Conservation (phyloP, 2,797 vertebrate species). For the Xenopus petersii region DNA sequence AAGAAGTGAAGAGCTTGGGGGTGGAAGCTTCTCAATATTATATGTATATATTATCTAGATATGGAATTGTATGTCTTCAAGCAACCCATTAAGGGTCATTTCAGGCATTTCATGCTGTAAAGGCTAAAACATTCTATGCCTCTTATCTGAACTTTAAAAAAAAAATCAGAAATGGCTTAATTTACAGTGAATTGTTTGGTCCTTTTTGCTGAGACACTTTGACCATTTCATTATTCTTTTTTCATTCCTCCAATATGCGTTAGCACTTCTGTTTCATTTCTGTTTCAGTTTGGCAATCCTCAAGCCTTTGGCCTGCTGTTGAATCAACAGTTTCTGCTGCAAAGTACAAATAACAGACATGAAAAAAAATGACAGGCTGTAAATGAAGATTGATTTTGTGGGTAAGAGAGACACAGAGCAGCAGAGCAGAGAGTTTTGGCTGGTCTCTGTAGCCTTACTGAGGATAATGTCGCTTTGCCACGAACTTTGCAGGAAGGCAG, state of each 20-base stretch:
- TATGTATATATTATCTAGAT: too few relatives aligned
- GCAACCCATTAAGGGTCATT: too few relatives aligned
- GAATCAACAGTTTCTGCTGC: conserved; percentile 48
- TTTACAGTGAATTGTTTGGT: too few relatives aligned
- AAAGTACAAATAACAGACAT: conserved; percentile 45
- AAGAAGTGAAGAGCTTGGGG: too few relatives aligned
- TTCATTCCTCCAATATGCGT: conserved; percentile 4
- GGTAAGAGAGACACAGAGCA: conserved; percentile 36
- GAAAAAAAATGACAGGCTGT: conserved; percentile 45
- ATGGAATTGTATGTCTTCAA: too few relatives aligned
- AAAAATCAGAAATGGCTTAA: too few relatives aligned
- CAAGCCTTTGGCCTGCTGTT: conserved; percentile 43
- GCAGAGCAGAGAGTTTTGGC: conserved; percentile 37
- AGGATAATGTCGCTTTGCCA: conserved; percentile 30
- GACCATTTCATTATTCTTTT: too few relatives aligned
- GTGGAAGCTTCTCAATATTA: too few relatives aligned
- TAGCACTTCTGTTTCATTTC: conserved; percentile 28
- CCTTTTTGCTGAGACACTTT: too few relatives aligned
- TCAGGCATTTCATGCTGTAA: too few relatives aligned
- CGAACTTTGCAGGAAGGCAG: conserved; percentile 9
- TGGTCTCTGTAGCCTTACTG: conserved; percentile 25
- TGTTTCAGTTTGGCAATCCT: conserved; percentile 43
- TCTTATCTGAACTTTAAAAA: too few relatives aligned
- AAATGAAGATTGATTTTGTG: conserved; percentile 47
- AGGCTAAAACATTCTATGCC: too few relatives aligned